These are phyloP conservation scores for Pachypanchax playfairii DNA, from an alignment of 2,113 vertebrate species.

Conservation along the genomic window DNA sequence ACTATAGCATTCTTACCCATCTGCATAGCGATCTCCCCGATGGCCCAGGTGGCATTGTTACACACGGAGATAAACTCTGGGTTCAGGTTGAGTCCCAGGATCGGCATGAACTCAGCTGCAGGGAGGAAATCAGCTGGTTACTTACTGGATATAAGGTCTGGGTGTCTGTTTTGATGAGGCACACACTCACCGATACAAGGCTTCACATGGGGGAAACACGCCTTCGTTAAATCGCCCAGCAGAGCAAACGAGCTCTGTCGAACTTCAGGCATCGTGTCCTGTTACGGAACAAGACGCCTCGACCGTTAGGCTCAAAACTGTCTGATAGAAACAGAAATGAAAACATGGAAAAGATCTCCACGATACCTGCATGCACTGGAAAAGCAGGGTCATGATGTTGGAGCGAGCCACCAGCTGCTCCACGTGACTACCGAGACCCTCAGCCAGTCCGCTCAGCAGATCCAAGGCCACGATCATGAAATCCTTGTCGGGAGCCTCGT, in stretches of 20 bases:
- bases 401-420: conserved; percentile 93
- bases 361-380: conserved; percentile 95
- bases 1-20: conserved; percentile 79
- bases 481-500: conserved; percentile 94
- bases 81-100: conserved; percentile 94
- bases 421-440: conserved; percentile 89
- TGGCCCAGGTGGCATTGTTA: conserved; percentile 93
- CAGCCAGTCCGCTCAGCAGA: conserved; percentile 91
- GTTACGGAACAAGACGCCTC: conserved; percentile 12
- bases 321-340: background rate
- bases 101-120: conserved; percentile 95
- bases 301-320: background rate
- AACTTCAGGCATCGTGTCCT: conserved; percentile 96
- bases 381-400: conserved; percentile 95
- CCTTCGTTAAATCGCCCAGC: conserved; percentile 93
- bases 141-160: no score
- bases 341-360: background rate
- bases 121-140: conserved; percentile 18
- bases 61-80: conserved; percentile 95
- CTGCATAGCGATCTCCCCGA: conserved; percentile 93
- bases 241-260: conserved; percentile 95
- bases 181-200: conserved; percentile 92
- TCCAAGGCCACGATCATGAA: conserved; percentile 98
- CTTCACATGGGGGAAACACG: conserved; percentile 94
- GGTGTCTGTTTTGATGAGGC: conserved; percentile 12